Base-by-base conservation (phyloP, 2,797 vertebrate species). In the Hydrocynus forskahlii region DNA sequence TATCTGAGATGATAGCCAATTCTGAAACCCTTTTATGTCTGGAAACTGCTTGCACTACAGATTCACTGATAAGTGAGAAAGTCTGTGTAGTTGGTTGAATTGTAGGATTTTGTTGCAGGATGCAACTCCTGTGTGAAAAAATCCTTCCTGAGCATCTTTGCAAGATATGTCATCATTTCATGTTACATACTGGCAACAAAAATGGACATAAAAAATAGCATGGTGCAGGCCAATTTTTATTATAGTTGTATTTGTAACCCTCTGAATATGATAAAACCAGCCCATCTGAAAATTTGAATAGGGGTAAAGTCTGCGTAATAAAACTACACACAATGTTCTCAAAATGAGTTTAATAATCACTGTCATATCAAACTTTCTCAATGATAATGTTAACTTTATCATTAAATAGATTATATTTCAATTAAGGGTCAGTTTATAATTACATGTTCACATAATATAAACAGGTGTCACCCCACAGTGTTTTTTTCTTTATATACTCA, bases 151-250 rank as follows among this genome's bases (percentile, higher is more conserved):
- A n/a, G 60, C 21, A 75, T 35, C 69, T n/a, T n/a, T n/a, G n/a
- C n/a, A n/a, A n/a, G 50, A 72, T 54, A 35, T 72, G 70, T 19
- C 25, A 55, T 73, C 70, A 57, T 73, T 57, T 73, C 19, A 73
- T 57, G 29, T 25, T 29, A 13, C 8, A 16, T 55, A 10, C 29
- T 55, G 52, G 1, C 25, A 70, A 70, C 7, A 35, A 16, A 2
- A 7, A 25, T 17, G 4, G 21, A 7, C 19, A 57, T 1, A 70
- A 14, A 25, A 50, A 71, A 35, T 52, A 54, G 25, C 50, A 45
- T 2, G 17, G 67, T 45, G 13, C 5, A 48, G n/a, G 9, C 40
- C 66, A 8, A 19, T 69, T 69, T 7, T 43, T 43, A 6, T 43
- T 43, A 9, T 9, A 43, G 2, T 48, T 69, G 7, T 67, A 13